These are phyloP conservation scores for Caenorhabditis sp. DNA, from an alignment of 2,888 invertebrate genomes.

Conservation along the genomic window DNA sequence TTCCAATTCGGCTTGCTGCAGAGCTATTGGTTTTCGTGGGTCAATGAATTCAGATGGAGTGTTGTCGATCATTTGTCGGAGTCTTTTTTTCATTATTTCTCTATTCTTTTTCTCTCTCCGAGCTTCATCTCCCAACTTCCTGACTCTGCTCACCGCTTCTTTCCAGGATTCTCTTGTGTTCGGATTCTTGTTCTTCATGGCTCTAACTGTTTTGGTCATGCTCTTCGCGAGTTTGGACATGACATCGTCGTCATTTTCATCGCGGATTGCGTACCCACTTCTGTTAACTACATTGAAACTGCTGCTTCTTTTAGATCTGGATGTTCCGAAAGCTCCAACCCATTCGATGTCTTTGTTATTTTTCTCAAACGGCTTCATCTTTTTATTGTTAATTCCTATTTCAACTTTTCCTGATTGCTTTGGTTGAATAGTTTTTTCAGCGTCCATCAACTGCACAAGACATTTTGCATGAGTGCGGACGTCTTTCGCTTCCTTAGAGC, in stretches of 20 bases:
- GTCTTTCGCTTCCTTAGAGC: constrained; percentile 74
- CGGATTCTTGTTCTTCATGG: constrained; percentile 71
- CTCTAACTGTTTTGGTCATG: constrained; percentile 71
- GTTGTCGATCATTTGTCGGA: constrained; percentile 72
- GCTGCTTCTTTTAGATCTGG: constrained; percentile 66
- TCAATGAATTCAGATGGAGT: constrained; percentile 73
- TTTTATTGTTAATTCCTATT: constrained; percentile 3
- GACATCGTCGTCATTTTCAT: constrained; percentile 58
- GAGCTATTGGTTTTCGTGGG: constrained; percentile 69
- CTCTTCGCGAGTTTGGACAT: constrained; percentile 68
- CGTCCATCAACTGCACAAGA: constrained; percentile 70
- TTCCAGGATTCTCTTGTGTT: constrained; percentile 61
- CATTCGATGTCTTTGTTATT: constrained; percentile 63
- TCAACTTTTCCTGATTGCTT: neutral
- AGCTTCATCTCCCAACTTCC: constrained; percentile 67
- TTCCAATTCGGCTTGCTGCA: constrained; percentile 65
- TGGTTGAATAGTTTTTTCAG: constrained; percentile 48
- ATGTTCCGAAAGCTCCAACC: constrained; percentile 72
- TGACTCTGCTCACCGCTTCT: constrained; percentile 66
- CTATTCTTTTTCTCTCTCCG: constrained; percentile 67
- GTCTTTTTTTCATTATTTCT: constrained; percentile 65
- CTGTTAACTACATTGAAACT: constrained; percentile 58
- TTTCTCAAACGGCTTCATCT: constrained; percentile 36
- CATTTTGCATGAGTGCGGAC: constrained; percentile 76
- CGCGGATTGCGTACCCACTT: constrained; percentile 62